phyloP scores from a whole-genome alignment of 1,140 invertebrate genomes.

The Orchesella cincta region DNA sequence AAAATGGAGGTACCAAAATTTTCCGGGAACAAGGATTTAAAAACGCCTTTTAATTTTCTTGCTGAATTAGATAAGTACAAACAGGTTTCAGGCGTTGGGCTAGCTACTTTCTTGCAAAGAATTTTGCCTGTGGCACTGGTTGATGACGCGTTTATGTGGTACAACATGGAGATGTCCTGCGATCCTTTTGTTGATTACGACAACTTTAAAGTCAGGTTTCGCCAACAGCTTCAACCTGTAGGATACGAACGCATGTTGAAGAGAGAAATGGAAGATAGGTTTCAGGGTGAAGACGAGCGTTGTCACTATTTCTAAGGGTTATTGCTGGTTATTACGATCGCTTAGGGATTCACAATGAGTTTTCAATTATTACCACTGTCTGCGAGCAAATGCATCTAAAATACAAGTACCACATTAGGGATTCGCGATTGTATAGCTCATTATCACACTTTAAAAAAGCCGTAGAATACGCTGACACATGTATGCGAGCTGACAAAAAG shows the following conservation, averaged over 20 bases:
- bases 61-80: background rate
- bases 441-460: background rate
- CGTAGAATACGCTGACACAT: background rate
- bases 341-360: background rate
- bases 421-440: background rate
- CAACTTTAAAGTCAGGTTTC: background rate
- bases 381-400: background rate
- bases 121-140: background rate
- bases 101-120: background rate
- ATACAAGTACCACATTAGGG: background rate
- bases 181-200: background rate
- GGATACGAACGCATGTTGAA: background rate
- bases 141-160: background rate
- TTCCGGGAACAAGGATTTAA: background rate
- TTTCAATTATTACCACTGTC: background rate
- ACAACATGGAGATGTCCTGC: background rate
- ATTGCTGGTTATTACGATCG: background rate
- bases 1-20: background rate
- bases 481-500: background rate
- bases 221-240: background rate
- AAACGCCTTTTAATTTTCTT: background rate
- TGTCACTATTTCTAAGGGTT: background rate
- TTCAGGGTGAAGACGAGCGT: background rate
- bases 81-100: background rate
- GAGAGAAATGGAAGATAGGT: background rate